Conservation (phyloP, 1,140 invertebrate genomes). For the Catajapyx aquilonaris region DNA sequence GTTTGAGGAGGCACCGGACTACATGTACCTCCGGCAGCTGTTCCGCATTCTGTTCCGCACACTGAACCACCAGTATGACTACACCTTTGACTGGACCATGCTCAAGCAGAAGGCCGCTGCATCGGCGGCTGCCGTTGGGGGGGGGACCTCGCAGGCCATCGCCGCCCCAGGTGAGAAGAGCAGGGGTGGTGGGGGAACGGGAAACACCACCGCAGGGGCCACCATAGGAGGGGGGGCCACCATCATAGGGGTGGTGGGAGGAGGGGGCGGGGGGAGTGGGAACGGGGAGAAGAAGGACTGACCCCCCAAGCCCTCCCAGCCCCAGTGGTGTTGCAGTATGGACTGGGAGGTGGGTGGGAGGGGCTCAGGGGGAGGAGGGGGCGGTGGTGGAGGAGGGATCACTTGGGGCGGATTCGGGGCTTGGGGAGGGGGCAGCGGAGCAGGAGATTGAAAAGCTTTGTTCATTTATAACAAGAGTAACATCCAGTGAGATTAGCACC, state of each 20-base stretch:
- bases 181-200: no score
- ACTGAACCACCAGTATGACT: slow-evolving; percentile 97
- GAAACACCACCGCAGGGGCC: not conserved
- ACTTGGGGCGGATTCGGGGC: no score
- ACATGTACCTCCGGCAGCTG: slow-evolving; percentile 92
- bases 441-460: no score
- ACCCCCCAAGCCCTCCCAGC: no score
- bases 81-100: slow-evolving; percentile 99
- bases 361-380: no score
- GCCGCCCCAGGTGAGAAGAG: slow-evolving; percentile 11
- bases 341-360: no score
- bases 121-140: slow-evolving; percentile 16
- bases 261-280: not conserved
- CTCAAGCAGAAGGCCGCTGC: slow-evolving; percentile 64
- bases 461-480: no score
- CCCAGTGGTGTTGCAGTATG: no score
- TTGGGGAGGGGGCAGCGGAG: no score
- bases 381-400: no score
- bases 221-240: not conserved
- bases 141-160: slow-evolving; percentile 13
- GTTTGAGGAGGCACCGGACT: slow-evolving; percentile 92
- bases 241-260: not conserved
- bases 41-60: slow-evolving; percentile 98
- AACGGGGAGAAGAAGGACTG: no score
- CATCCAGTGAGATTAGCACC: no score